Conservation (phyloP, 2,113 vertebrate genomes). For the Rutilus rutilus region DNA sequence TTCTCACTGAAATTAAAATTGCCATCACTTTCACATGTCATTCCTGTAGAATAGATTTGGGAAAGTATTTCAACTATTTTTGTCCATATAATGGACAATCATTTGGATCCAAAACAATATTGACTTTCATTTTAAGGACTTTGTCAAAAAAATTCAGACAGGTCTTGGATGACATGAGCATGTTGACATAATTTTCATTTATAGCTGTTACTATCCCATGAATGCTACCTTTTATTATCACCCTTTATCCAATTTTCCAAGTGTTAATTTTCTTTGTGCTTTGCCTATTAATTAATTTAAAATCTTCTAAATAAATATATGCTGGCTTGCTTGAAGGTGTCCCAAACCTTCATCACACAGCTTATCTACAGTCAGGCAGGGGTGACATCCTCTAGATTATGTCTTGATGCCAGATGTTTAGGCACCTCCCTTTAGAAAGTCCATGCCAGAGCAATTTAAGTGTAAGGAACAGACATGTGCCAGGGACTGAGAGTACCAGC, state of each 20-base stretch:
- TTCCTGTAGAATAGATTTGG: not conserved
- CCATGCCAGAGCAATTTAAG: conserved; percentile 31
- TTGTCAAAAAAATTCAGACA: not conserved
- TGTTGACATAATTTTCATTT: too few species aligned
- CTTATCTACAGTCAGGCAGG: conserved; percentile 10
- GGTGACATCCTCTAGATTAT: conserved; percentile 4
- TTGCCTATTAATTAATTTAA: not conserved
- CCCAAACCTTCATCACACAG: not conserved
- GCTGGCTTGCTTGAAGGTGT: not conserved
- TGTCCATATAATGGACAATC: not conserved
- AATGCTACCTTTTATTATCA: not conserved
- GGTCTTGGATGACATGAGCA: not conserved
- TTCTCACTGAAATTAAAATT: not conserved
- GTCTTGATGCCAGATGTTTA: conserved; percentile 31
- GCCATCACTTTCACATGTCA: not conserved
- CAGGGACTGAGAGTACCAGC: conserved; percentile 31
- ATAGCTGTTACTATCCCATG: not conserved
- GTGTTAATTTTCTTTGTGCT: not conserved
- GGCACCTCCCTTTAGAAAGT: conserved; percentile 16
- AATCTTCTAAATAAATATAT: not conserved
- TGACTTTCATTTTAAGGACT: not conserved
- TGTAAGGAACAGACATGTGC: conserved; percentile 23
- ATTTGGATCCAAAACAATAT: not conserved
- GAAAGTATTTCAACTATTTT: not conserved
- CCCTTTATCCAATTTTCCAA: too few species aligned